Conservation (phyloP, 2,797 vertebrate species). For the Sebastes alutus region DNA sequence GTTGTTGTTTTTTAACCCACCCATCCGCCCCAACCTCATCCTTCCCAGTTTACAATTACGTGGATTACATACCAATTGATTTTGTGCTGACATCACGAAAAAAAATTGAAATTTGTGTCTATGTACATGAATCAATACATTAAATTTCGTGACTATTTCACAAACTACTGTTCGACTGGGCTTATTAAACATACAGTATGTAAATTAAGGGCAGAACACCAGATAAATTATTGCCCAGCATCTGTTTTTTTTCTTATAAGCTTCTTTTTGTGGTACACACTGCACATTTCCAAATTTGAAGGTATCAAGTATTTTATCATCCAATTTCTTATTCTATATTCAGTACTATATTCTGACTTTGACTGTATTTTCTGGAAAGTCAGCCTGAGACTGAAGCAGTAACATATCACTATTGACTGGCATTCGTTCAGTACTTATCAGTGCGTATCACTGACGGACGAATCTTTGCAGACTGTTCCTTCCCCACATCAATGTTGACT, state of each 20-base stretch:
- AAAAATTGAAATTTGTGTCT: no score
- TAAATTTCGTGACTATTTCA: background rate
- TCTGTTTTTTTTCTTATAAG: background rate
- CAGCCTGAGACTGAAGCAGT: background rate
- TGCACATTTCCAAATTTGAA: background rate
- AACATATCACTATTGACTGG: background rate
- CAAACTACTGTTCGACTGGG: no score
- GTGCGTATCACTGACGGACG: background rate
- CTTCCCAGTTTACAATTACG: no score
- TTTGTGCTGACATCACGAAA: no score
- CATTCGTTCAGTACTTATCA: background rate
- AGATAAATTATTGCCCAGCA: background rate
- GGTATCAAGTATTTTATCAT: background rate
- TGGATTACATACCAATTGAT: no score
- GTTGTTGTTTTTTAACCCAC: no score
- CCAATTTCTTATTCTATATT: background rate
- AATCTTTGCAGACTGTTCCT: background rate
- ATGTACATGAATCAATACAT: background rate
- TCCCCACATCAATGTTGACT: background rate
- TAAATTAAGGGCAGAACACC: background rate
- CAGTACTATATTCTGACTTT: background rate
- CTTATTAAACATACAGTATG: background rate
- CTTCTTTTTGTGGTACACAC: no score
- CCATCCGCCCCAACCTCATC: no score
- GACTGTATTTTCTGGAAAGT: background rate